These are phyloP conservation scores for Atractosteus spatula DNA, from an alignment of 2,113 vertebrate species.

Conservation along the genomic window DNA sequence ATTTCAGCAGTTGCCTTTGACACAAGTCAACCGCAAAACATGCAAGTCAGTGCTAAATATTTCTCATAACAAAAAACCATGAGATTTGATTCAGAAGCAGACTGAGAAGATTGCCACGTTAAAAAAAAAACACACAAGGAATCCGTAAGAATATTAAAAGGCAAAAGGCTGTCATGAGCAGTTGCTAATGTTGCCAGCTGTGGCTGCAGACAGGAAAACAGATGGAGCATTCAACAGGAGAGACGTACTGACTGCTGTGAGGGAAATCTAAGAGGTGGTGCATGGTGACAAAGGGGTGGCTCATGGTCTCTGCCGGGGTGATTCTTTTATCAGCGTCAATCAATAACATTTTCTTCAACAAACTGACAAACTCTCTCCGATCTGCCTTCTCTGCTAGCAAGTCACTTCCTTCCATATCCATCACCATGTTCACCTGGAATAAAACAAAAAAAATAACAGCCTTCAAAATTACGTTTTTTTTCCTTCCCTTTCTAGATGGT, in stretches of 20 bases:
- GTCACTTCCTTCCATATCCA: slow-evolving; percentile 97
- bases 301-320: slow-evolving; percentile 83
- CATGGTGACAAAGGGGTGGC: slow-evolving; percentile 95
- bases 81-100: too few species aligned
- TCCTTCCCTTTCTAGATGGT: neutral
- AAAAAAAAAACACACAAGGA: too few species aligned
- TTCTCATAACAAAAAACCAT: too few species aligned
- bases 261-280: slow-evolving; percentile 96
- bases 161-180: too few species aligned
- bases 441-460: neutral
- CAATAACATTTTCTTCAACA: slow-evolving; percentile 97
- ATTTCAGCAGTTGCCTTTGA: too few species aligned
- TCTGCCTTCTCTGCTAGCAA: slow-evolving; percentile 93
- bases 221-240: neutral
- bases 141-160: too few species aligned
- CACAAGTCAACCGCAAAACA: too few species aligned
- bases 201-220: too few species aligned
- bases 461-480: neutral
- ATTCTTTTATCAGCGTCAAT: slow-evolving; percentile 95
- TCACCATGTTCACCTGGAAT: slow-evolving; percentile 92
- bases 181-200: too few species aligned
- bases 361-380: slow-evolving; percentile 89
- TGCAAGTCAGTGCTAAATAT: too few species aligned
- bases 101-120: too few species aligned
- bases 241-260: slow-evolving; percentile 93